phyloP scores from a whole-genome alignment of 2,888 invertebrate genomes.

The Meiosimyza decipiens region DNA sequence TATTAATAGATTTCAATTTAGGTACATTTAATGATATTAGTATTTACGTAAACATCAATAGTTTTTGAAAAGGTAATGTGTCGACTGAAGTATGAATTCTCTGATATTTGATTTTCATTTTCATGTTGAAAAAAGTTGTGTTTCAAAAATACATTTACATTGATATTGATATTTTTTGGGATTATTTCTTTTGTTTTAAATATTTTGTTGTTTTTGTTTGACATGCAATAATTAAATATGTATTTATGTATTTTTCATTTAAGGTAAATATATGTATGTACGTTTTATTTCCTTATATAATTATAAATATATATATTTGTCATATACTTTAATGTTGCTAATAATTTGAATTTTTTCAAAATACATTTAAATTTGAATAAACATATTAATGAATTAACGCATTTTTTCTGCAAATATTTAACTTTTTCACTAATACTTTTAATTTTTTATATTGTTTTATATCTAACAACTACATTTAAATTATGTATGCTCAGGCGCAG shows the following conservation, averaged over 20 bases:
- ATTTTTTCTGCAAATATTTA: conserved; percentile 14
- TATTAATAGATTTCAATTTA: conserved; percentile 28
- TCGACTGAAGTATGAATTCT: conserved; percentile 17
- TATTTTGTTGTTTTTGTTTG: conserved; percentile 17
- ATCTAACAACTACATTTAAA: conserved; percentile 15
- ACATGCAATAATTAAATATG: conserved; percentile 23
- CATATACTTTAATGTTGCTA: conserved; percentile 30
- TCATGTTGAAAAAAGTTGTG: conserved; percentile 14
- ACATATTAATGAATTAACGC: conserved; percentile 25
- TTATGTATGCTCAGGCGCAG: conserved; percentile 4
- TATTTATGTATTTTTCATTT: background rate
- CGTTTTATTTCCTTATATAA: conserved; percentile 30
- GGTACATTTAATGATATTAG: conserved; percentile 41
- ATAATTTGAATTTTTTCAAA: conserved; percentile 22
- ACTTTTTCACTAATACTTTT: conserved; percentile 7
- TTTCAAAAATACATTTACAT: conserved; percentile 29
- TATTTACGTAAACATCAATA: conserved; percentile 14
- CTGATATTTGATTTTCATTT: conserved; percentile 39
- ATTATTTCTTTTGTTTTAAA: conserved; percentile 3
- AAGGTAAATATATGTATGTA: conserved; percentile 35
- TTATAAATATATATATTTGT: conserved; percentile 20
- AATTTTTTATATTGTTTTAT: conserved; percentile 3
- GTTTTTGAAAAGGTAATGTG: background rate
- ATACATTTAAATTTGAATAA: conserved; percentile 30
- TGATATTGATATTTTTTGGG: conserved; percentile 23